A percentile compares a stretch with the other conserved stretches of the same genome.
These are phyloP conservation scores for Heterodera schachtii DNA, from an alignment of 1,140 invertebrate genomes.

Conservation along the genomic window DNA sequence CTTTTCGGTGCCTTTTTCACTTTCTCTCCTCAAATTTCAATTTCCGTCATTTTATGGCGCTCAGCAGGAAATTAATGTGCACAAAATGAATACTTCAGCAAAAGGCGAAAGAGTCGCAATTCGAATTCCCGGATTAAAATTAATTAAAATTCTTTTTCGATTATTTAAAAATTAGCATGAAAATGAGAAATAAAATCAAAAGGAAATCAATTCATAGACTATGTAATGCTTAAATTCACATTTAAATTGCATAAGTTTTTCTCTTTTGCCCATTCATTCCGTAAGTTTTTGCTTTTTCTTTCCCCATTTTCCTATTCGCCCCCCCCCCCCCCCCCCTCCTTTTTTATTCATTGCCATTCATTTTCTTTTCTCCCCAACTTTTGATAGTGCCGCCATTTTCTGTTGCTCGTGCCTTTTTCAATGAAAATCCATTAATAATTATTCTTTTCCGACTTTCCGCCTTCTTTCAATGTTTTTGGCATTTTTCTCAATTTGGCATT, in stretches of 20 bases:
- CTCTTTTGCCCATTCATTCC: too few species aligned
- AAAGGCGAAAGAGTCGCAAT: too few species aligned
- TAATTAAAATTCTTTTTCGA: background rate
- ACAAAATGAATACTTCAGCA: background rate
- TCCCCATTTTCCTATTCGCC: too few species aligned
- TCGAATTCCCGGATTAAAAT: background rate
- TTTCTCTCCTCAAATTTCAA: background rate
- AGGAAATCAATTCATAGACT: too few species aligned
- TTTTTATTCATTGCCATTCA: background rate
- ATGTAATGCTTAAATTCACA: too few species aligned
- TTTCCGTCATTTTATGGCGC: background rate
- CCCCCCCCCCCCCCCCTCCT: background rate
- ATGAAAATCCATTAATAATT: background rate
- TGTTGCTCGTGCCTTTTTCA: background rate
- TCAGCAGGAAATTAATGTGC: background rate
- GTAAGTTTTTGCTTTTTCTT: background rate
- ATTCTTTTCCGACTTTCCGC: background rate
- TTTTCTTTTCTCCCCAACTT: background rate
- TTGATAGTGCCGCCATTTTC: background rate
- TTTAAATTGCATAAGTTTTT: too few species aligned
- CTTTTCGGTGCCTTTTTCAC: too few species aligned
- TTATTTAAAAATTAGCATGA: too few species aligned
- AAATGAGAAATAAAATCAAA: too few species aligned
- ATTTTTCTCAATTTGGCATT: background rate
- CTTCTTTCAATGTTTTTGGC: background rate